Evolutionary conservation across 2,797 vertebrate genomes (phyloP).

Genomic region (Rhyacichthys aspro): DNA sequence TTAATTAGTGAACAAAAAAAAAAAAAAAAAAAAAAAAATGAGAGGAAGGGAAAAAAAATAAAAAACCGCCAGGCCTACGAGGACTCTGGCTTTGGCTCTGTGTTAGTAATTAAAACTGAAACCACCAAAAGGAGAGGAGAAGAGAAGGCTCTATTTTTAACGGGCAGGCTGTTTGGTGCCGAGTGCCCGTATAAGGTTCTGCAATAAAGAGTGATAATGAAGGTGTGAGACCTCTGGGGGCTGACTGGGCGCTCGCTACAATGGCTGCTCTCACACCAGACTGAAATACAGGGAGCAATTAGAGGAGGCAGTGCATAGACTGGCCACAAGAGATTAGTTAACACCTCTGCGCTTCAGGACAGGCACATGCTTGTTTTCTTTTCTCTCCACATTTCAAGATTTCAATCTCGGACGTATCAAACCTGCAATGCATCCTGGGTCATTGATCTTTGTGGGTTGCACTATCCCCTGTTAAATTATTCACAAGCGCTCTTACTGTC

Average conservation of each 20-base stretch:
- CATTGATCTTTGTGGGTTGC: conserved; percentile 54
- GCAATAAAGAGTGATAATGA: conserved; percentile 99
- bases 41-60: conserved; percentile 14
- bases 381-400: conserved; percentile 74
- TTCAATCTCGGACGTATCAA: conserved; percentile 34
- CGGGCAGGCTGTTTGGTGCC: conserved; percentile 90
- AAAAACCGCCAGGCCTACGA: conserved; percentile 81
- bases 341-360: conserved; percentile 87
- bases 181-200: conserved; percentile 89
- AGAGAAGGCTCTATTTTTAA: conserved; percentile 93
- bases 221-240: conserved; percentile 93
- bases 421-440: conserved; percentile 28
- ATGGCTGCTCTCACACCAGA: conserved; percentile 93
- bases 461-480: conserved; percentile 65
- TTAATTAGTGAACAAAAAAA: conserved; percentile 92
- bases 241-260: conserved; percentile 89
- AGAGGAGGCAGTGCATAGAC: conserved; percentile 89
- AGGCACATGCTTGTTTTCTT: conserved; percentile 83
- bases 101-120: conserved; percentile 98
- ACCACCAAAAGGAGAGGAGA: conserved; percentile 88
- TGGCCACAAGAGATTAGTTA: conserved; percentile 89
- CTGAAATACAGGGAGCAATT: conserved; percentile 92
- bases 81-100: conserved; percentile 87
- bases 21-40: conserved; percentile 14
- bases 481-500: conserved; percentile 49